A percentile compares a stretch with the other conserved stretches of the same genome.
Evolutionary conservation across 2,888 invertebrate genomes (phyloP).

Genomic region (Drosophila aldrichi): DNA sequence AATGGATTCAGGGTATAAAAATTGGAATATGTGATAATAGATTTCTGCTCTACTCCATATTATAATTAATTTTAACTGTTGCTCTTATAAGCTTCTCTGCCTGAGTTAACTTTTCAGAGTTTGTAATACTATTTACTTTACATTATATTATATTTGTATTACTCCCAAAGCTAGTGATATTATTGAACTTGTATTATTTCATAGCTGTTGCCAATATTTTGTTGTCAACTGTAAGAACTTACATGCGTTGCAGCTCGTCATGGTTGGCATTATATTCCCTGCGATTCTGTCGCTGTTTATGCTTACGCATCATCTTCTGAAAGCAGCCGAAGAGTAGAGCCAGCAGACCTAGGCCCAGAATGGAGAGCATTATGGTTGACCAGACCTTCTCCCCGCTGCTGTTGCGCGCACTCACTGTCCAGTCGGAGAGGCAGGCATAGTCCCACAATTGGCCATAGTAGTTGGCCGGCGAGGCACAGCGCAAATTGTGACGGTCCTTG

Average conservation of each 20-base stretch:
- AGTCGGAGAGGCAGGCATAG: constrained; percentile 88
- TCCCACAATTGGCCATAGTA: constrained; percentile 89
- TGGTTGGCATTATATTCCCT: constrained; percentile 86
- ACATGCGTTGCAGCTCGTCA: constrained; percentile 84
- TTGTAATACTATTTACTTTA: not conserved
- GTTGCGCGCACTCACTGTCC: constrained; percentile 86
- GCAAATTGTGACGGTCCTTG: constrained; percentile 85
- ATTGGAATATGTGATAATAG: too few relatives aligned
- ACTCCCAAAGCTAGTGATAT: not conserved
- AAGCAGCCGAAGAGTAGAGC: constrained; percentile 68
- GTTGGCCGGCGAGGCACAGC: constrained; percentile 89
- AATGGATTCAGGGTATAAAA: too few relatives aligned
- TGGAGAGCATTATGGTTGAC: constrained; percentile 87
- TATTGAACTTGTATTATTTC: not conserved
- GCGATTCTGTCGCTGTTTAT: constrained; percentile 82
- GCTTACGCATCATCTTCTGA: constrained; percentile 87
- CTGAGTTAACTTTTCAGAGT: too few relatives aligned
- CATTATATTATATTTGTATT: not conserved
- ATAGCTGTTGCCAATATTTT: not conserved
- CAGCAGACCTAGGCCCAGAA: constrained; percentile 78
- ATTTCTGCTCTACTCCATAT: too few relatives aligned
- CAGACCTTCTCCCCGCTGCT: constrained; percentile 86
- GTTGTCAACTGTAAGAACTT: constrained; percentile 34
- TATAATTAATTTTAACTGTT: too few relatives aligned
- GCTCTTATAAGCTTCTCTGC: too few relatives aligned